These are phyloP conservation scores for Drosophila fungiperda DNA, from an alignment of 2,888 invertebrate genomes.

Conservation along the genomic window DNA sequence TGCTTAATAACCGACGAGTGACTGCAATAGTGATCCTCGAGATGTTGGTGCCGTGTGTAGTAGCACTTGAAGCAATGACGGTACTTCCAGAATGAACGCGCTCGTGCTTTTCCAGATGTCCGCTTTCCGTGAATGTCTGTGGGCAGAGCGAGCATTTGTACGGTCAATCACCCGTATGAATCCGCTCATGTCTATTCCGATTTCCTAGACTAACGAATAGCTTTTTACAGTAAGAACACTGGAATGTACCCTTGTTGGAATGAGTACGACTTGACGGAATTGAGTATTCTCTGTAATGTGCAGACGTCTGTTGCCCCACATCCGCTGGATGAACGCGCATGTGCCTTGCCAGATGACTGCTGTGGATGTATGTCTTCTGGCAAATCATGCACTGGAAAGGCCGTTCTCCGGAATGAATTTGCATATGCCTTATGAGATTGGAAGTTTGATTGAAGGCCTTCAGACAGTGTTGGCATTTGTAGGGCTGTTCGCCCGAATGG, in stretches of 20 bases:
- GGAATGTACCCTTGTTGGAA: slow-evolving; percentile 5
- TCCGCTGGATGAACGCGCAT: slow-evolving; percentile 6
- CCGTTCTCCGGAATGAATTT: slow-evolving; percentile 65
- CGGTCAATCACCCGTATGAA: slow-evolving; percentile 20
- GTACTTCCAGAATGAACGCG: slow-evolving; percentile 18
- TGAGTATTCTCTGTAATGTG: slow-evolving; percentile 13
- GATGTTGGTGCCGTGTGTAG: slow-evolving; percentile 8
- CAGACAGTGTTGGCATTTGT: slow-evolving; percentile 13
- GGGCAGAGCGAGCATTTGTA: slow-evolving; percentile 15
- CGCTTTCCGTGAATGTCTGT: slow-evolving; percentile 10
- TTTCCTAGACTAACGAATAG: slow-evolving; percentile 11
- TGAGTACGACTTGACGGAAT: slow-evolving; percentile 15
- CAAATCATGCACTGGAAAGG: slow-evolving; percentile 19
- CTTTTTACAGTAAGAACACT: slow-evolving; percentile 19
- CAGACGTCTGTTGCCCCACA: slow-evolving; percentile 4
- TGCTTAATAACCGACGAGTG: background rate
- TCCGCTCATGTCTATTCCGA: slow-evolving; percentile 11
- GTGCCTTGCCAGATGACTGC: slow-evolving; percentile 16
- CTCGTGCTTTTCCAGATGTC: slow-evolving; percentile 6
- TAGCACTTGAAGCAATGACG: slow-evolving; percentile 13
- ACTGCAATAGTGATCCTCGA: slow-evolving; percentile 8
- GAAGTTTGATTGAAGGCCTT: slow-evolving; percentile 23
- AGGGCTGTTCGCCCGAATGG: slow-evolving; percentile 30
- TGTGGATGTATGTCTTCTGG: slow-evolving; percentile 18
- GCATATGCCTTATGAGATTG: slow-evolving; percentile 86